phyloP scores from a whole-genome alignment of 1,140 invertebrate genomes.

The Orussus abietinus region DNA sequence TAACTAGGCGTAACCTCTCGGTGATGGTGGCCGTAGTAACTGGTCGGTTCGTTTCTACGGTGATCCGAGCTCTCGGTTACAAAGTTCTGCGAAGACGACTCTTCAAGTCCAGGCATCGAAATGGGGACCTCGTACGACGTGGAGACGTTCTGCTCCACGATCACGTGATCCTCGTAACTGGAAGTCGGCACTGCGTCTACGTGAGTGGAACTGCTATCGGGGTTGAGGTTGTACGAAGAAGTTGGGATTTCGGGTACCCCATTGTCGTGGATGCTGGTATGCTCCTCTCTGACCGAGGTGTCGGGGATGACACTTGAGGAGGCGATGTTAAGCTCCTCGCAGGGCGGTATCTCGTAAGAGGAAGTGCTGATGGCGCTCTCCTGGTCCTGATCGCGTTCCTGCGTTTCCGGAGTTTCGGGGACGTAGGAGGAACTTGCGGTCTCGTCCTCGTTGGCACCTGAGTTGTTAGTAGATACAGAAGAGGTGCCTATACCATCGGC shows the following conservation, averaged over 20 bases:
- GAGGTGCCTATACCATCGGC: slow-evolving; percentile 45
- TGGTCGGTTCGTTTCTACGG: slow-evolving; percentile 38
- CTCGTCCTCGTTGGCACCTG: slow-evolving; percentile 45
- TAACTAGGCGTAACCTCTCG: slow-evolving; percentile 42
- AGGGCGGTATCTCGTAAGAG: slow-evolving; percentile 50
- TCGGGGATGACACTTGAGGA: slow-evolving; percentile 45
- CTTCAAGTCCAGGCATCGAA: slow-evolving; percentile 44
- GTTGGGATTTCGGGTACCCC: slow-evolving; percentile 48
- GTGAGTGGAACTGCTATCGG: slow-evolving; percentile 45
- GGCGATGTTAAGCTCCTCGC: slow-evolving; percentile 48
- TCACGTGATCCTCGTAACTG: slow-evolving; percentile 44
- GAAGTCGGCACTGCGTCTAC: slow-evolving; percentile 42
- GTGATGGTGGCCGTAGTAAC: slow-evolving; percentile 41
- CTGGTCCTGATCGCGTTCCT: slow-evolving; percentile 50
- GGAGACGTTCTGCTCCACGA: slow-evolving; percentile 46
- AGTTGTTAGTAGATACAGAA: slow-evolving; percentile 38
- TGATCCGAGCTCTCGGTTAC: slow-evolving; percentile 44
- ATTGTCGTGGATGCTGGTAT: slow-evolving; percentile 46
- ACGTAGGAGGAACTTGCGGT: slow-evolving; percentile 50
- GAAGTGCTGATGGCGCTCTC: slow-evolving; percentile 52
- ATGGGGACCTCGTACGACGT: slow-evolving; percentile 46
- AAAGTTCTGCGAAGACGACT: slow-evolving; percentile 42
- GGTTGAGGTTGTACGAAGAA: slow-evolving; percentile 46
- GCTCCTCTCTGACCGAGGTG: slow-evolving; percentile 37
- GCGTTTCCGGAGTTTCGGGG: slow-evolving; percentile 49